Evolutionary conservation across 2,113 vertebrate species (phyloP), one percentile per base, ranked within the genome.

Genomic region (Leiothrix lutea): DNA sequence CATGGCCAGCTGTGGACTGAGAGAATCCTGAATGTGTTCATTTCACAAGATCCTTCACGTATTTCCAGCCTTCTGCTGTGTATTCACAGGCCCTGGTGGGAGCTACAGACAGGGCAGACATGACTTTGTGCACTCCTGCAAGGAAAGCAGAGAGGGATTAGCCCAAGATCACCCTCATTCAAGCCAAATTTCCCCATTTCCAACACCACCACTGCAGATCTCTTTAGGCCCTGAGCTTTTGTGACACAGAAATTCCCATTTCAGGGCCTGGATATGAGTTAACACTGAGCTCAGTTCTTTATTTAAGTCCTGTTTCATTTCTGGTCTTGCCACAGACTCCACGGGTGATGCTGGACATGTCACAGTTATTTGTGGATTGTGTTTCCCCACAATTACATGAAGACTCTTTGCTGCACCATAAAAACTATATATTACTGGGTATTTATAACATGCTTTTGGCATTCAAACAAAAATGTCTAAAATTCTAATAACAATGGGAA

Each of bases 21-120:
- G 79, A 54, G 57, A 85, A 80, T 7, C 36, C 8, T 14, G 36
- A 75, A 70, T 0, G 0, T 2, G 20, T n/a, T 98, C 96, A 99
- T 94, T 99, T 99, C 88, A 96, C 61, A 23, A 98, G 98, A 23
- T 98, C 97, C 94, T 98, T 99, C 70, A 99, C 13, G 0, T 99
- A 99, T 36, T 99, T 98, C 97, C 99, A 90, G 88, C 98, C 98
- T 77, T 99, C 98, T 48, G 17, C 94, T 42, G 98, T 97, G 96
- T 98, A 99, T 53, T 98, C 98, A 47, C 93, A 90, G 77, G 97
- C 97, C 95, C 97, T 99, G 94, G 97, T 97, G 29, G 99, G 99
- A 56, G 98, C 99, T 44, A 96, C 97, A 0, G 99, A 99, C 84
- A 99, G 97, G 40, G 97, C 82, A 24, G 98, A 98, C 97, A 99